Evolutionary conservation across 2,797 vertebrate genomes (phyloP), one percentile per base, ranked within the genome.

Genomic region (Melanotaenia pygmaea): DNA sequence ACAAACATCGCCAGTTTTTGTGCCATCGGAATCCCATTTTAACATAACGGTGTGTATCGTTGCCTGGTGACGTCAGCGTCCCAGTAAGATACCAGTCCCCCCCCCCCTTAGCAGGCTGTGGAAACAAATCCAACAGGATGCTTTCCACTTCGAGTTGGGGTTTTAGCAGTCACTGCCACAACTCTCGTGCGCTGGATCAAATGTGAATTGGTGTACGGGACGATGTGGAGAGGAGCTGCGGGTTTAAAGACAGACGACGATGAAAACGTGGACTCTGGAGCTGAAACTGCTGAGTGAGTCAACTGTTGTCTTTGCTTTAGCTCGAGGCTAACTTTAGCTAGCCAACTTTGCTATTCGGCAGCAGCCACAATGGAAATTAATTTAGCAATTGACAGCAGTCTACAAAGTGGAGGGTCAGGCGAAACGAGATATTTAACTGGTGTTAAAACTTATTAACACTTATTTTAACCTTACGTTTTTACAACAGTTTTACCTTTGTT

Each of bases 231-330:
- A 13, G 69, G 79, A 76, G 72, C 69, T 32, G 72, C 32, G 77
- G 30, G 34, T 53, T 60, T 81, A 6, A 70, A 76, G 56, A 81
- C 81, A 72, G 54, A 59, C 37, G 76, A 90, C 5, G 78, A 94
- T 92, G 94, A 84, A 24, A 87, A 84, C 80, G 80, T 61, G 77
- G 93, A 94, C 76, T 92, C 92, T 1, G 93, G 92, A 78, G 91
- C 92, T 24, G 93, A 94, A 79, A 92, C 91, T 45, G 91, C 87
- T 60, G 91, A 90, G 94, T 95, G 84, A 94, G 94, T 94, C 78
- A 28, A 74, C 20, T 18, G 74, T 73, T 51, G 35, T 61, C 28
- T 59, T 40, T 1, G 58, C 24, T 66, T 76, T 90, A 89, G 91
- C 90, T 83, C 34, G 34, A 11, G 67, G 89, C 86, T 89, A 90